Evolutionary conservation across 2,888 invertebrate genomes (phyloP).

Genomic region (Epinotia demarniana): DNA sequence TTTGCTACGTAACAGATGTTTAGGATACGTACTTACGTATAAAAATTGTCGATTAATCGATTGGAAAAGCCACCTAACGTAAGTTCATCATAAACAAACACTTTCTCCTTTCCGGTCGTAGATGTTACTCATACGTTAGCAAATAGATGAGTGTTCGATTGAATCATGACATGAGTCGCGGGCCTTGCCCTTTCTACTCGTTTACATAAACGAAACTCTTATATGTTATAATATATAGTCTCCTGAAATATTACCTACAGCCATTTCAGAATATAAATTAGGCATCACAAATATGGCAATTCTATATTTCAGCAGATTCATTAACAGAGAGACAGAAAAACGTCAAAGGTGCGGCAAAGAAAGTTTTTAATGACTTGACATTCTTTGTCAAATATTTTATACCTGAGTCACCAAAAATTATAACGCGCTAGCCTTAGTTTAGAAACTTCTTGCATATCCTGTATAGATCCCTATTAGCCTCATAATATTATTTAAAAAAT

Average conservation of each 20-base stretch:
- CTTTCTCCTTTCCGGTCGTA: constrained; percentile 71
- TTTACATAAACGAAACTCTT: background rate
- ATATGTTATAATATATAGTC: background rate
- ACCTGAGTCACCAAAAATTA: background rate
- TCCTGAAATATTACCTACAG: background rate
- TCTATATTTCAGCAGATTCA: background rate
- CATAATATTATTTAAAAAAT: no score
- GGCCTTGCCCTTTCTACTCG: background rate
- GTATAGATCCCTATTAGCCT: no score
- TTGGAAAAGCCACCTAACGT: background rate
- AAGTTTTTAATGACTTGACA: constrained; percentile 38
- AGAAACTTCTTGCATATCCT: background rate
- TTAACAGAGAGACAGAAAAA: constrained; percentile 19
- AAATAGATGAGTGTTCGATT: background rate
- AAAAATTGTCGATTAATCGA: background rate
- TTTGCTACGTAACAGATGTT: no score
- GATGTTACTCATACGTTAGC: constrained; percentile 59
- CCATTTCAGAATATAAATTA: background rate
- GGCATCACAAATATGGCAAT: background rate
- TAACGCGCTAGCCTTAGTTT: background rate
- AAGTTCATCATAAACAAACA: constrained; percentile 50
- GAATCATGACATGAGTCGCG: background rate
- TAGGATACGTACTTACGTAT: background rate
- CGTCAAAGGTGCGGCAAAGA: constrained; percentile 35
- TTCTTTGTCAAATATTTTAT: constrained; percentile 2